These are phyloP conservation scores for Tonatia bakeri DNA, from an alignment of 2,113 vertebrate genomes.

Conservation along the genomic window DNA sequence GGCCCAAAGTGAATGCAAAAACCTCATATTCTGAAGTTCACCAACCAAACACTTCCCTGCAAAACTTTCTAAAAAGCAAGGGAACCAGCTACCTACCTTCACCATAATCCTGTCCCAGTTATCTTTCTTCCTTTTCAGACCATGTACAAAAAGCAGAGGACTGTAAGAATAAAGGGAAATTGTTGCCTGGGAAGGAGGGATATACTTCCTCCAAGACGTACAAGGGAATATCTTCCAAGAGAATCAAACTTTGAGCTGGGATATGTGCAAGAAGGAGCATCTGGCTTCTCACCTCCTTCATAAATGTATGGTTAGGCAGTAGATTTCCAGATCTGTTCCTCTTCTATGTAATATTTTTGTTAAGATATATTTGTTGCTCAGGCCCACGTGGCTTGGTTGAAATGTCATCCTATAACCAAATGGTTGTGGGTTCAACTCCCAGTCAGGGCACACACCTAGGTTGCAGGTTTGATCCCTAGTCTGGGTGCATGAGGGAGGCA, in stretches of 20 bases:
- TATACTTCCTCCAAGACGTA: not conserved
- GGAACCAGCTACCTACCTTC: not conserved
- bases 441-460: too few species aligned
- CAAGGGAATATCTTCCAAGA: not conserved
- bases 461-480: too few species aligned
- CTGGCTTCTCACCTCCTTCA: not conserved
- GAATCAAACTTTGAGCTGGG: not conserved
- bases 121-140: not conserved
- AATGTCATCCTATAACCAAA: too few species aligned
- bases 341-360: not conserved
- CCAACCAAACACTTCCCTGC: not conserved
- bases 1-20: not conserved
- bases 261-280: not conserved
- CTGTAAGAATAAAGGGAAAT: not conserved
- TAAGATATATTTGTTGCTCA: not conserved
- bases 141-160: not conserved
- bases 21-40: not conserved
- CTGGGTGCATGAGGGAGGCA: too few species aligned
- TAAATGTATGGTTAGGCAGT: not conserved
- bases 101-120: not conserved
- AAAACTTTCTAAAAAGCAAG: not conserved
- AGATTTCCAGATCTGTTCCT: not conserved
- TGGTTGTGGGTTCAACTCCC: too few species aligned
- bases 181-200: not conserved
- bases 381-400: too few species aligned